Conservation (phyloP, 2,113 vertebrate genomes). For the Hucho hucho region DNA sequence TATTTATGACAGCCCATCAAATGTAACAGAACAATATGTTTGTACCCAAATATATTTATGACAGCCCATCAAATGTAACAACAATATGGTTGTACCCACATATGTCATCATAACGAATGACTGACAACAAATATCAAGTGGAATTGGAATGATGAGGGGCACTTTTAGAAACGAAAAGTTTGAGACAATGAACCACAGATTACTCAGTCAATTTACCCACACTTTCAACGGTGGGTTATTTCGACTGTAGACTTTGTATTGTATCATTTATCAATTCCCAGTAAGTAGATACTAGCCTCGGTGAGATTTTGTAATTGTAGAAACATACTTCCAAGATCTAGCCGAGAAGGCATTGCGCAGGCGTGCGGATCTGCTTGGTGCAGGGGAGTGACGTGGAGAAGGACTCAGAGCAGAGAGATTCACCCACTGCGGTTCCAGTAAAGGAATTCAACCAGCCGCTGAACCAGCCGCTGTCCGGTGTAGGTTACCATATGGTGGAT, state of each 20-base stretch:
- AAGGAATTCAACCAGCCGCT: constrained; percentile 5
- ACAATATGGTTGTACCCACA: not conserved
- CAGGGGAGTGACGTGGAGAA: constrained; percentile 50
- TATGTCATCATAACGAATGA: not conserved
- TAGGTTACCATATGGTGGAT: not conserved
- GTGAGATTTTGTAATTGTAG: not conserved
- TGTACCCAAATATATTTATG: not conserved
- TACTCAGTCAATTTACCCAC: no score
- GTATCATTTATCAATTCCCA: no score
- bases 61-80: no score
- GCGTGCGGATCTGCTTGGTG: constrained; percentile 3
- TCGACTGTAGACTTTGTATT: no score
- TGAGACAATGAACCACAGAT: no score
- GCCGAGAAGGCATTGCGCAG: constrained; percentile 43
- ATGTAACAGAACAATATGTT: not conserved
- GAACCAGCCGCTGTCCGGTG: not conserved
- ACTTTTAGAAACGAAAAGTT: no score
- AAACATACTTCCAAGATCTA: not conserved
- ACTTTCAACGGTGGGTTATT: no score
- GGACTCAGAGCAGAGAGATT: constrained; percentile 32
- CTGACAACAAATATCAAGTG: no score
- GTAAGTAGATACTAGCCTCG: no score
- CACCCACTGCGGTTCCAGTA: constrained; percentile 1
- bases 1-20: no score
- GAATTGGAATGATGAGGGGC: no score